A percentile compares a stretch with the other conserved stretches of the same genome.
phyloP scores from a whole-genome alignment of 2,888 invertebrate genomes.

The Prenolepis imparis region DNA sequence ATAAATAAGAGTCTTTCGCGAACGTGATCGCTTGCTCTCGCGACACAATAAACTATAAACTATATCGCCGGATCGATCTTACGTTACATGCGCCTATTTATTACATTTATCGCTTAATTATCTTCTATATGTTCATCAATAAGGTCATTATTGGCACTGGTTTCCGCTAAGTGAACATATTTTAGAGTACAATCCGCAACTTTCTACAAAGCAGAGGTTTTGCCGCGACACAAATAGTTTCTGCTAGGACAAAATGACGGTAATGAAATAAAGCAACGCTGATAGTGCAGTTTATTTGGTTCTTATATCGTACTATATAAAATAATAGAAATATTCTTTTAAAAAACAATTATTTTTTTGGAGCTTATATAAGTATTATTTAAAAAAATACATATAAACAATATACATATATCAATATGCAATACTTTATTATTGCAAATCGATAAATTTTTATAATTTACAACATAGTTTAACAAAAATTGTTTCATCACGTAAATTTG shows the following conservation, averaged over 20 bases:
- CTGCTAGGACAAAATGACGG: conserved; percentile 3
- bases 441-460: too few relatives aligned
- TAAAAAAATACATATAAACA: neutral
- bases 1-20: conserved; percentile 51
- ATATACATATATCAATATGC: too few relatives aligned
- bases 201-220: neutral
- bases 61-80: conserved; percentile 26
- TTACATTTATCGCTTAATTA: conserved; percentile 47
- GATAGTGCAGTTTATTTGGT: neutral
- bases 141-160: conserved; percentile 22
- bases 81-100: conserved; percentile 28
- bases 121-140: conserved; percentile 39
- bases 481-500: too few relatives aligned
- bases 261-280: neutral
- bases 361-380: neutral
- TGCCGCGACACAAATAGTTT: neutral
- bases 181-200: conserved; percentile 12
- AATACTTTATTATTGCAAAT: too few relatives aligned
- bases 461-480: too few relatives aligned
- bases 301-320: neutral
- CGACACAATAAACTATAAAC: conserved; percentile 42
- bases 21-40: neutral
- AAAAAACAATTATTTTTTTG: neutral
- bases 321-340: neutral
- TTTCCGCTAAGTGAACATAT: neutral